A percentile compares a stretch with the other conserved stretches of the same genome.
These are phyloP conservation scores for Epizoanthus fatuus DNA, from an alignment of 92 coral and sea anemone species.

Conservation along the genomic window DNA sequence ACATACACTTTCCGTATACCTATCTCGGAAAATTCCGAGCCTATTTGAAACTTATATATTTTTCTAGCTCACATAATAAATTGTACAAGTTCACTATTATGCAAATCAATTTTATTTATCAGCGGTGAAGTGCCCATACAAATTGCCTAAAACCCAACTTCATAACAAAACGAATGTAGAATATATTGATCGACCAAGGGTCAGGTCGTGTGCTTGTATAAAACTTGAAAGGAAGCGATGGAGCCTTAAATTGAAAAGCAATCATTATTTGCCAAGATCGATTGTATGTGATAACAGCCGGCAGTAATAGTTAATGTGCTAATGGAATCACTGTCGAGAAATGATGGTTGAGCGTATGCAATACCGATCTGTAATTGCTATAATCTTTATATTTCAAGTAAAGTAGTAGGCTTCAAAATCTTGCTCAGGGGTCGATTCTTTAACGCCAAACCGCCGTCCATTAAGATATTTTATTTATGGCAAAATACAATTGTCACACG, in stretches of 20 bases:
- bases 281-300: conserved; percentile 9
- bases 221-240: conserved; percentile 7
- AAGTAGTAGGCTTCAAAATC: neutral
- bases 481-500: neutral
- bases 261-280: conserved; percentile 15
- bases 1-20: too few relatives aligned
- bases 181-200: neutral
- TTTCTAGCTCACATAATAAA: too few relatives aligned
- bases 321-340: conserved; percentile 17
- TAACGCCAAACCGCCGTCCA: neutral
- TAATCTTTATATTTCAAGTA: neutral
- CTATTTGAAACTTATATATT: too few relatives aligned
- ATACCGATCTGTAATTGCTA: neutral
- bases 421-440: neutral
- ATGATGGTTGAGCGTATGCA: neutral
- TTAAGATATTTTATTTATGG: conserved; percentile 26
- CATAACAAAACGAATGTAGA: neutral
- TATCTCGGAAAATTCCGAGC: too few relatives aligned
- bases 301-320: conserved; percentile 13
- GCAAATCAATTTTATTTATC: neutral
- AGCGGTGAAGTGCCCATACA: neutral
- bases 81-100: too few relatives aligned
- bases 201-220: neutral
- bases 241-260: conserved; percentile 6
- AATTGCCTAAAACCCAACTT: neutral